phyloP scores from a whole-genome alignment of 2,113 vertebrate species.

The Sapajus apella region DNA sequence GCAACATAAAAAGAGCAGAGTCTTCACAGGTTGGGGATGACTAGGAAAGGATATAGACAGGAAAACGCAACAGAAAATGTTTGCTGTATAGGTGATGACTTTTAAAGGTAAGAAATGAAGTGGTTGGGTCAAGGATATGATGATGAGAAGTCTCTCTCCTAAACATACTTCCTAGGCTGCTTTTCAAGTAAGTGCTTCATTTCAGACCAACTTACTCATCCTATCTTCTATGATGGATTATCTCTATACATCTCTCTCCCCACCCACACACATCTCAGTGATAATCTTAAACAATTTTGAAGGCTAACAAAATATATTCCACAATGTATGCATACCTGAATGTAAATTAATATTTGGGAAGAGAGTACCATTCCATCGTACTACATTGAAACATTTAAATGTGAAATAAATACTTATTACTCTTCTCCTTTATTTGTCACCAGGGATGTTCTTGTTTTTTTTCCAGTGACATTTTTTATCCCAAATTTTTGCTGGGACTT shows the following conservation, averaged over 20 bases:
- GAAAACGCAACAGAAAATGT: background rate
- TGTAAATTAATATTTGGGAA: background rate
- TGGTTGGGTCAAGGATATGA: background rate
- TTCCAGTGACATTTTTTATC: background rate
- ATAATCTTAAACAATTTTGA: background rate
- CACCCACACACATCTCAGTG: background rate
- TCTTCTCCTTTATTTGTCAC: background rate
- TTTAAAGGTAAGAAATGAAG: background rate
- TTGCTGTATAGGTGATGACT: background rate
- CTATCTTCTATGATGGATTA: background rate
- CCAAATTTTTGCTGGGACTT: background rate
- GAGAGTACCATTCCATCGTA: background rate
- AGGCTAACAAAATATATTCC: background rate
- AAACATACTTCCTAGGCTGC: background rate
- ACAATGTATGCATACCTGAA: background rate
- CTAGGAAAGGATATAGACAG: background rate
- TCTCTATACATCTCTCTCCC: fast-evolving
- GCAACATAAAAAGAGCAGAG: background rate
- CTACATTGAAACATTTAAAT: background rate
- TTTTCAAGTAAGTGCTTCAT: background rate
- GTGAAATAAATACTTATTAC: background rate
- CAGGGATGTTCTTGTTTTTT: background rate
- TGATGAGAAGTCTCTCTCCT: background rate
- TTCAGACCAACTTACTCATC: background rate
- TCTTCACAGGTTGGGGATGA: background rate